Evolutionary conservation across 2,888 invertebrate species (phyloP).

Genomic region (Rhingia campestris): DNA sequence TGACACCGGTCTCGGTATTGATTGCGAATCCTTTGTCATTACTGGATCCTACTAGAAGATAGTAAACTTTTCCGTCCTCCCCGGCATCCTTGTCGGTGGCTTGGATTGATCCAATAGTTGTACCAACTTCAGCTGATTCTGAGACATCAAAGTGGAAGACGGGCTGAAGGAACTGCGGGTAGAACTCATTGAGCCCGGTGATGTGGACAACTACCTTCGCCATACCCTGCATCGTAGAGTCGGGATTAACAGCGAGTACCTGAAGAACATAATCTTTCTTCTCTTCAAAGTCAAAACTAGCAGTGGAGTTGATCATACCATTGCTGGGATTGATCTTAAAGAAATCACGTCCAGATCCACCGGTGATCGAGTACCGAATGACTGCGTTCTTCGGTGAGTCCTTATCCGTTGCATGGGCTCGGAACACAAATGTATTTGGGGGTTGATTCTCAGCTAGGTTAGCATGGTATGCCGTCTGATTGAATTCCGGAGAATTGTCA

Average conservation of each 20-base stretch:
- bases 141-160: constrained; percentile 96
- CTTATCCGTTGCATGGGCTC: constrained; percentile 90
- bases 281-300: constrained; percentile 94
- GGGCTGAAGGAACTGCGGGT: constrained; percentile 93
- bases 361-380: constrained; percentile 91
- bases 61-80: constrained; percentile 93
- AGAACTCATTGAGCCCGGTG: constrained; percentile 94
- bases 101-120: constrained; percentile 92
- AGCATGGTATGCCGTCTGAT: constrained; percentile 89
- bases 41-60: constrained; percentile 95
- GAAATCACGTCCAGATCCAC: constrained; percentile 88
- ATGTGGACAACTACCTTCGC: constrained; percentile 90
- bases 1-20: constrained; percentile 91
- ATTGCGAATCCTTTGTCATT: constrained; percentile 95
- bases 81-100: constrained; percentile 95
- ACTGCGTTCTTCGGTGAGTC: constrained; percentile 95
- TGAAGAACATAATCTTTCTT: constrained; percentile 88
- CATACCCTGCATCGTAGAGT: constrained; percentile 90
- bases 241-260: constrained; percentile 93
- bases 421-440: constrained; percentile 88
- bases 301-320: constrained; percentile 89
- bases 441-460: constrained; percentile 92
- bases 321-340: constrained; percentile 91
- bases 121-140: constrained; percentile 93
- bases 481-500: constrained; percentile 95